Evolutionary conservation across 2,888 invertebrate species (phyloP).

Genomic region (Cerceris rybyensis): DNA sequence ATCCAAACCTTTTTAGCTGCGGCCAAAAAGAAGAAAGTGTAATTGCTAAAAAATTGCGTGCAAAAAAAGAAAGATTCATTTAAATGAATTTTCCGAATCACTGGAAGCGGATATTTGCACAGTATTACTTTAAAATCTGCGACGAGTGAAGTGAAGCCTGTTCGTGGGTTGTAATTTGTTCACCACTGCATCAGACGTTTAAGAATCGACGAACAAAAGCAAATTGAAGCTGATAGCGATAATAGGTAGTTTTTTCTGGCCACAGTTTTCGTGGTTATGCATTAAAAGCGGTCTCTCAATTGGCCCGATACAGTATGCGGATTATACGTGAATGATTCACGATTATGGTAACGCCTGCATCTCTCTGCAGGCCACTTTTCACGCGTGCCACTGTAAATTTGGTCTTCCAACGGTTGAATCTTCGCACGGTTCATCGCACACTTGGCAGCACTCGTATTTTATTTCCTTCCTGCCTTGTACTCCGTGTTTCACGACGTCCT

Average conservation of each 20-base stretch:
- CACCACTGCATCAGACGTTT: too few relatives aligned
- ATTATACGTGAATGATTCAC: conserved; percentile 54
- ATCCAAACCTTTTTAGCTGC: too few relatives aligned
- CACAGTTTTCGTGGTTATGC: background rate
- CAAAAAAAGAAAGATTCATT: too few relatives aligned
- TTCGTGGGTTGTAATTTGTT: too few relatives aligned
- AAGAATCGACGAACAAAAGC: too few relatives aligned
- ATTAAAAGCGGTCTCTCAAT: conserved; percentile 21
- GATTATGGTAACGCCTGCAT: conserved; percentile 47
- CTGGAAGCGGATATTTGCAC: too few relatives aligned
- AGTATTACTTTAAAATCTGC: too few relatives aligned
- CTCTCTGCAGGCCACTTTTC: conserved; percentile 53
- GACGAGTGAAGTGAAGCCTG: too few relatives aligned
- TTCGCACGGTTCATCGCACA: conserved; percentile 58
- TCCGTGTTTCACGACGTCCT: conserved; percentile 38
- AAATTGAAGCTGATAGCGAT: background rate
- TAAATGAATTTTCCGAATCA: too few relatives aligned
- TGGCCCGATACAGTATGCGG: conserved; percentile 19
- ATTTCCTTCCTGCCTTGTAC: conserved; percentile 49
- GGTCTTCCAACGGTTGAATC: conserved; percentile 47
- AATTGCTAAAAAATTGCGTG: too few relatives aligned
- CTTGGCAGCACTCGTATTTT: conserved; percentile 59
- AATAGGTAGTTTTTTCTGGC: background rate
- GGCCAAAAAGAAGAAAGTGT: too few relatives aligned
- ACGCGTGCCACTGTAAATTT: conserved; percentile 54